Base-by-base conservation (phyloP, 1,140 invertebrate genomes). In the Galleria mellonella region DNA sequence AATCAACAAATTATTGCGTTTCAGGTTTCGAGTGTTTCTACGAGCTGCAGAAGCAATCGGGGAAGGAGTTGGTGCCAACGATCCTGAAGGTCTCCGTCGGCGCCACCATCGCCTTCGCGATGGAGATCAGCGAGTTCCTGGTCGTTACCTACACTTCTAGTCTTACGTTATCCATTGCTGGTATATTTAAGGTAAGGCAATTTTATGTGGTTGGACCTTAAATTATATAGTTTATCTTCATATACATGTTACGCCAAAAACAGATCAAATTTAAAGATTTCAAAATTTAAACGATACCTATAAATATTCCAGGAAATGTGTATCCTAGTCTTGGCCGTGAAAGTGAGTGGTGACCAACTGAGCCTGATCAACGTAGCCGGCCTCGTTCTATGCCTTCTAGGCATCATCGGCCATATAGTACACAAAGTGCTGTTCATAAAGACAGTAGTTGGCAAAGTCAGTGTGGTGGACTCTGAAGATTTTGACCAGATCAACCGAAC, bases 171-270 rank as follows among this genome's bases (percentile, higher is more conserved):
- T 96, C 96, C 4, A 94, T 99, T 62, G 92, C 96, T 44, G 97
- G 97, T 37, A 97, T 99, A 73, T 94, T 98, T 72, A 99, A 99
- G 92, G 97, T 97, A 88, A 31, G 17, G n/a, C n/a, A n/a, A n/a
- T n/a, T n/a, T n/a, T n/a, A n/a, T n/a, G n/a, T n/a, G n/a, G n/a
- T n/a, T n/a, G n/a, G n/a, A n/a, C n/a, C n/a, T n/a, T n/a, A n/a
- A n/a, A n/a, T n/a, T n/a, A n/a, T n/a, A n/a, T n/a, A n/a, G n/a
- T n/a, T n/a, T n/a, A n/a, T n/a, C n/a, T n/a, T n/a, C n/a, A n/a
- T n/a, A n/a, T n/a, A n/a, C n/a, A n/a, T n/a, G n/a, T n/a, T n/a
- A n/a, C n/a, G n/a, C n/a, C n/a, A n/a, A n/a, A n/a, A n/a, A n/a
- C n/a, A n/a, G n/a, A n/a, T n/a, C n/a, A n/a, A n/a, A n/a, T n/a